phyloP scores from a whole-genome alignment of 2,888 invertebrate species.

The Scaptomyza caliginosa region DNA sequence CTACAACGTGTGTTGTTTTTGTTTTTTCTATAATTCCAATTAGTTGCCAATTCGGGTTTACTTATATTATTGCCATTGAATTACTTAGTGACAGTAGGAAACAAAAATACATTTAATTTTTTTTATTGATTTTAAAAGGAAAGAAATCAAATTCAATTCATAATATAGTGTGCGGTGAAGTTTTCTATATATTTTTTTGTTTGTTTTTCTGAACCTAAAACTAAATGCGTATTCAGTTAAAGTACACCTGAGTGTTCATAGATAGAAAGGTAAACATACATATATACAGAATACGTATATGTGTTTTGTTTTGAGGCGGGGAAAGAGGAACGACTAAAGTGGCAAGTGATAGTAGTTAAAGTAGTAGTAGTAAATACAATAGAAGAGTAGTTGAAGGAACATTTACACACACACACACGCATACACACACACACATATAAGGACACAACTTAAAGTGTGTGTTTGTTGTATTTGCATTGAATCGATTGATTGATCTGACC shows the following conservation, averaged over 20 bases:
- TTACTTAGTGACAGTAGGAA: constrained; percentile 20
- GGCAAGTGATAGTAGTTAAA: constrained; percentile 30
- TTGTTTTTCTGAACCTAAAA: constrained; percentile 18
- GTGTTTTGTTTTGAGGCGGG: background rate
- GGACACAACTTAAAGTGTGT: constrained; percentile 33
- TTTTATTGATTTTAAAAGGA: background rate
- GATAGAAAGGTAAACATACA: constrained; percentile 2
- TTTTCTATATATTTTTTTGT: background rate
- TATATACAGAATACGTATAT: too few species aligned
- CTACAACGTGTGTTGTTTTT: constrained; percentile 5
- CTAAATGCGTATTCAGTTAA: constrained; percentile 9
- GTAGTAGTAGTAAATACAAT: constrained; percentile 34
- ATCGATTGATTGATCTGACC: constrained; percentile 72
- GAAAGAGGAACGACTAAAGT: constrained; percentile 26
- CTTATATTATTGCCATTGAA: constrained; percentile 8
- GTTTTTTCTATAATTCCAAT: background rate
- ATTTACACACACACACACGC: constrained; percentile 54
- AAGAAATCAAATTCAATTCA: constrained; percentile 4
- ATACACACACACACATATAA: constrained; percentile 27
- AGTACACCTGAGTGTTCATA: constrained; percentile 17
- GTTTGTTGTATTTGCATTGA: constrained; percentile 29
- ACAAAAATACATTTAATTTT: background rate
- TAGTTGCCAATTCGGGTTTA: constrained; percentile 19
- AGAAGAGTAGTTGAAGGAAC: constrained; percentile 54
- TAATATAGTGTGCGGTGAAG: constrained; percentile 15